Conservation (phyloP, 2,888 invertebrate genomes). For the Bellardia pandia region DNA sequence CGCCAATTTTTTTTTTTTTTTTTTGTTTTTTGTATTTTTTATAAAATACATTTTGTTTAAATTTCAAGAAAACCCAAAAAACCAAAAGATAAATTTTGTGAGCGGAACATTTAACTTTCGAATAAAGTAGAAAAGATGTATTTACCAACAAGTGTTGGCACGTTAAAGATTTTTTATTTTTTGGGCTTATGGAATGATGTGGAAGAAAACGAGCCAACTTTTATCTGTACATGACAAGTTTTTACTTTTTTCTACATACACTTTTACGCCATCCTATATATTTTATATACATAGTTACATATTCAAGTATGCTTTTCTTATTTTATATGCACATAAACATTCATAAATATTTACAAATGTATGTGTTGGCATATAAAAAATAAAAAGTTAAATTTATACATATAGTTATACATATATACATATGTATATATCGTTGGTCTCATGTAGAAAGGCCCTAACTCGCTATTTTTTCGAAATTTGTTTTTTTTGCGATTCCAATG, state of each 20-base stretch:
- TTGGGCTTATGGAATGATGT: neutral
- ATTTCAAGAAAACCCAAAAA: neutral
- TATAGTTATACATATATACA: neutral
- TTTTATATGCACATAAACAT: too few species aligned
- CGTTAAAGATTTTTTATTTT: constrained; percentile 25
- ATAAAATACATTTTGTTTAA: constrained; percentile 7
- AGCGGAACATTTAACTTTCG: constrained; percentile 7
- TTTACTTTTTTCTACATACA: constrained; percentile 13
- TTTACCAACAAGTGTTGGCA: constrained; percentile 48
- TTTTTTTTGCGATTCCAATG: too few species aligned
- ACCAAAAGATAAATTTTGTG: neutral
- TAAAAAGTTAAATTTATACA: constrained; percentile 15
- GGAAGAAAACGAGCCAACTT: constrained; percentile 3
- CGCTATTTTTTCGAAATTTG: too few species aligned
- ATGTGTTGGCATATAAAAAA: neutral
- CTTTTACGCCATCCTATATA: neutral
- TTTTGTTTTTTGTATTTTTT: neutral
- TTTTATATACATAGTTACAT: neutral
- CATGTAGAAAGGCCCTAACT: too few species aligned
- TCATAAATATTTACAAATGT: neutral
- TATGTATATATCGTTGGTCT: neutral
- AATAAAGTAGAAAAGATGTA: neutral
- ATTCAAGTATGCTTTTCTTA: neutral
- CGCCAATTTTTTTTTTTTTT: neutral
- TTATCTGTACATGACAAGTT: constrained; percentile 31